Evolutionary conservation across 2,113 vertebrate species (phyloP), one percentile per base, ranked within the genome.

Genomic region (Pipra filicauda): DNA sequence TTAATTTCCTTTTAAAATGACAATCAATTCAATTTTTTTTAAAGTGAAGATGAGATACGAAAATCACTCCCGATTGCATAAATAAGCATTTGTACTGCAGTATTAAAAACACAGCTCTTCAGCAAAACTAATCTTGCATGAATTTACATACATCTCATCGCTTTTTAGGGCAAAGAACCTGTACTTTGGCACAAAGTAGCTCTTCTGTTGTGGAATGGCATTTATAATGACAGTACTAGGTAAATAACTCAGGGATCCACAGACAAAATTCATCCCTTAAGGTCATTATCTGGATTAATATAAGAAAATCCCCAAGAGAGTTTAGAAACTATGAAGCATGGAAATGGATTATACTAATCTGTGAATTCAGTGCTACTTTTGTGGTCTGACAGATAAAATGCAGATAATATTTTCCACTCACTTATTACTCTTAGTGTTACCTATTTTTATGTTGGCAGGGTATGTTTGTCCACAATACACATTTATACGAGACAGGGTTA

Each of bases 241-340:
- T 89, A 95, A 96, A 89, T 70, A 91, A 91, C 44, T 77, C 39
- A 10, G 35, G 48, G 33, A 94, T 85, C 28, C 67, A 80, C 88
- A 90, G 85, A 74, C 64, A 94, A 89, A 94, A 94, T 71, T 71
- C 37, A 86, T 69, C 48, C 39, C 31, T 81, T 95, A 65, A 85
- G 15, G 88, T 86, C 51, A 86, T 58, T 71, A 77, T 64, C 48
- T 67, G 44, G 52, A 74, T 93, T 86, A 94, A 90, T 43, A 49
- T 13, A 88, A 74, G 48, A 88, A 88, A 96, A 92, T 80, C 66
- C 67, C 62, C 22, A 6, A 64, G 22, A 37, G 55, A 74, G 22
- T 90, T 95, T 69, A 84, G 44, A 77, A 88, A 94, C 18, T 48
- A 74, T n/a, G 65, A 86, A 77, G 35, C 28, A 84, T 86, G 52